Conservation (phyloP, 1,140 invertebrate species). For the Apocrypta bakeri region DNA sequence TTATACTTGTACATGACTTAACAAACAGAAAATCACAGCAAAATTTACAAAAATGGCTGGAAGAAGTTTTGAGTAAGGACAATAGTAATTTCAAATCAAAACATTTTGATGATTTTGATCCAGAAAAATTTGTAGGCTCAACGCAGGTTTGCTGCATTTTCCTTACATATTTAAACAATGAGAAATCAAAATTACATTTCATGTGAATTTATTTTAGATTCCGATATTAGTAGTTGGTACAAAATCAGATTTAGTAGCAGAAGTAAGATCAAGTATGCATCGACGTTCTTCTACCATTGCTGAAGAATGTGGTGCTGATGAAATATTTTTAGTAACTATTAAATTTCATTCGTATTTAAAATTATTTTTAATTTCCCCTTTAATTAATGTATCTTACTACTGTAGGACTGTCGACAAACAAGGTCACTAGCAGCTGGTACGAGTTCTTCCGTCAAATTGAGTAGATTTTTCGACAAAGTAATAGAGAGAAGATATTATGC, state of each 20-base stretch:
- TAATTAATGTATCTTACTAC: conserved; percentile 32
- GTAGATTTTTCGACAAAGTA: conserved; percentile 96
- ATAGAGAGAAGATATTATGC: conserved; percentile 83
- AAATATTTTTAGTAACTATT: conserved; percentile 85
- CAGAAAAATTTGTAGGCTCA: conserved; percentile 91
- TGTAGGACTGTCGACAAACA: conserved; percentile 83
- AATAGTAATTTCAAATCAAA: conserved; percentile 72
- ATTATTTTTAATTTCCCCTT: conserved; percentile 36
- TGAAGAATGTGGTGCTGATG: conserved; percentile 94
- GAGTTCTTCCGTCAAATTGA: conserved; percentile 92
- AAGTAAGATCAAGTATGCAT: conserved; percentile 79
- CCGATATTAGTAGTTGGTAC: conserved; percentile 96
- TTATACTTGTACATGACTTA: conserved; percentile 96
- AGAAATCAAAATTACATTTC: conserved; percentile 13
- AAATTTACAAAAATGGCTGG: conserved; percentile 94
- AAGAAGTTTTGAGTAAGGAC: conserved; percentile 91
- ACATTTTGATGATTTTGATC: conserved; percentile 85
- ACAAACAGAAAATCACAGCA: conserved; percentile 96
- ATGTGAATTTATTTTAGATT: conserved; percentile 76
- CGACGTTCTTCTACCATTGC: conserved; percentile 85
- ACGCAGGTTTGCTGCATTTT: conserved; percentile 75
- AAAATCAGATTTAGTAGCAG: conserved; percentile 89
- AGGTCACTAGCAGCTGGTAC: conserved; percentile 93
- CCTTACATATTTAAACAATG: not conserved
- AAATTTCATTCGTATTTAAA: conserved; percentile 11